phyloP scores from a whole-genome alignment of 2,797 vertebrate species.

The Thripadectes ignobilis region DNA sequence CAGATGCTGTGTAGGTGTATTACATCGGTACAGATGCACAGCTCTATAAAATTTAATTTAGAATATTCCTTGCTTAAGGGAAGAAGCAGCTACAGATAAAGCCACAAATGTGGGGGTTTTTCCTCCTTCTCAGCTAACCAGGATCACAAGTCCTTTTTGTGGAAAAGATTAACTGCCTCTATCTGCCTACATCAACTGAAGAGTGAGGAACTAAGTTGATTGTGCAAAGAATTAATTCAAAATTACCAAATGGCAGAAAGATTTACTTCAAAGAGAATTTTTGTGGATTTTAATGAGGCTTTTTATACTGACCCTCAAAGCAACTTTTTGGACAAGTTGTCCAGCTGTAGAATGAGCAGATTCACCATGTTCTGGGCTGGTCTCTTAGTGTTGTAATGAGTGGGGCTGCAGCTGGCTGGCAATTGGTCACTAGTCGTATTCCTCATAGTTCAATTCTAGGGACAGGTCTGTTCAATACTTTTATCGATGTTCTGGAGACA shows the following conservation, averaged over 20 bases:
- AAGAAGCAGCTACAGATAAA: background rate
- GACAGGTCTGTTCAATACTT: background rate
- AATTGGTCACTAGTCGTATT: accelerated
- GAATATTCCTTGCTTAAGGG: background rate
- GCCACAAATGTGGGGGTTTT: background rate
- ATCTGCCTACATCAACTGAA: background rate
- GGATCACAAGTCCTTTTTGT: background rate
- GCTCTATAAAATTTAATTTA: background rate
- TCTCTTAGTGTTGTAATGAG: background rate
- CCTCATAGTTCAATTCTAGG: background rate
- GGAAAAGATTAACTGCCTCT: background rate
- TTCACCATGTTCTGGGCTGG: accelerated
- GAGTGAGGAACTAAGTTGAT: background rate
- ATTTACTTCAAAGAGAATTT: background rate
- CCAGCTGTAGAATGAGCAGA: background rate
- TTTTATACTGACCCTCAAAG: background rate
- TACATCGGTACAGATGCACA: background rate
- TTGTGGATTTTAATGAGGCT: background rate
- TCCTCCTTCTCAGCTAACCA: background rate
- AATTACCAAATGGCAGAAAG: background rate
- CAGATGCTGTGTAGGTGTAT: background rate
- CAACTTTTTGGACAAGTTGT: background rate
- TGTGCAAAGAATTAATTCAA: background rate
- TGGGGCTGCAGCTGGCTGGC: background rate
- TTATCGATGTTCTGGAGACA: background rate